Evolutionary conservation across 2,113 vertebrate genomes (phyloP).

Genomic region (Oreotrochilus melanogaster): DNA sequence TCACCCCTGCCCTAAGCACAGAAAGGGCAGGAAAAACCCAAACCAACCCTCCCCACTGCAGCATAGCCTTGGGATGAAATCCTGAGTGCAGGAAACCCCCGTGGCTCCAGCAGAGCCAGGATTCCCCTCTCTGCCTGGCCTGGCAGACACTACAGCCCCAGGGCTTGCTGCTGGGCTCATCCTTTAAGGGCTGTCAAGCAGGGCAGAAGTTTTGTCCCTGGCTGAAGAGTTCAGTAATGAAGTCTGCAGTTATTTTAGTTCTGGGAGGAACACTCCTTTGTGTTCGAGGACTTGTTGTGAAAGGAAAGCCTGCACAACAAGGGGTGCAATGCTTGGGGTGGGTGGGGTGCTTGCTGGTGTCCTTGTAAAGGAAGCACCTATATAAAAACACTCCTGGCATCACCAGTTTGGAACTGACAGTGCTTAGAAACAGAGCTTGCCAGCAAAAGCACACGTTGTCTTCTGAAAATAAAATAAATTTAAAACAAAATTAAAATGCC

Average conservation of each 20-base stretch:
- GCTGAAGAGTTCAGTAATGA: not conserved
- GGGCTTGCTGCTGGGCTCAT: not conserved
- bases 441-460: not conserved
- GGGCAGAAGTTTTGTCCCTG: not conserved
- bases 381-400: not conserved
- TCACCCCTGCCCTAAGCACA: not conserved
- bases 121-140: not conserved
- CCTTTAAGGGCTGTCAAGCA: not conserved
- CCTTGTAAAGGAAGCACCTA: not conserved
- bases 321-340: not conserved
- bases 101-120: not conserved
- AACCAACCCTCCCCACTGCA: not conserved
- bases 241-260: not conserved
- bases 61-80: not conserved
- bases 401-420: not conserved
- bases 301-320: not conserved
- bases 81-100: not conserved
- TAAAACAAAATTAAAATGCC: not conserved
- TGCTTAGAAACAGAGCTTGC: not conserved
- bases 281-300: not conserved
- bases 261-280: not conserved
- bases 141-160: accelerated
- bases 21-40: not conserved
- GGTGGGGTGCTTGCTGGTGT: not conserved
- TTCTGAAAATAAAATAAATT: not conserved